Conservation (phyloP, 2,113 vertebrate genomes). For the Synodontis membranacea region DNA sequence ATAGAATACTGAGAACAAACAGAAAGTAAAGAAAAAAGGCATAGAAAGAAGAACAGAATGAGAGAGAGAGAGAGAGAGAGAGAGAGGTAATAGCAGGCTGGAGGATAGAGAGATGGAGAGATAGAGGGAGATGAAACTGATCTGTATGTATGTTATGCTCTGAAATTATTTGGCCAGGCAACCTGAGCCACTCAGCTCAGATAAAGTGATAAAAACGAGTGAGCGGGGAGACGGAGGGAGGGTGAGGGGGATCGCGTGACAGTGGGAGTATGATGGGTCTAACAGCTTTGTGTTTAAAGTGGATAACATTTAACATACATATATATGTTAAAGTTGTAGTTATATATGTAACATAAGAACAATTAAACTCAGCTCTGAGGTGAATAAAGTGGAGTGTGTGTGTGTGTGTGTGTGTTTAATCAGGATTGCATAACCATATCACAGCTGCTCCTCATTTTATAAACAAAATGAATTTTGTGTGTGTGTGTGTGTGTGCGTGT, state of each 20-base stretch:
- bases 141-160: conserved; percentile 24
- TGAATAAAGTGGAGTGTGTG: not conserved
- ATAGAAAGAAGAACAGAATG: not conserved
- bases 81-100: not conserved
- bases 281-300: not conserved
- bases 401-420: conserved; percentile 5
- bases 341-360: not conserved
- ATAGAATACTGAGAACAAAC: not conserved
- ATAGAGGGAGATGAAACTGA: not conserved
- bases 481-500: conserved; percentile 30
- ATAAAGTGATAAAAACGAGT: conserved; percentile 26
- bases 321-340: no score
- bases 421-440: conserved; percentile 13
- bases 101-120: not conserved
- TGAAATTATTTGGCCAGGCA: conserved; percentile 40
- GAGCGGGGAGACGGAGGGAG: conserved; percentile 22
- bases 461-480: not conserved
- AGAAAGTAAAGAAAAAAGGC: not conserved
- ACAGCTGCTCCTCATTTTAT: conserved; percentile 13
- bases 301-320: not conserved
- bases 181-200: conserved; percentile 30
- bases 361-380: not conserved
- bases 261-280: not conserved
- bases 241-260: not conserved
- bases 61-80: no score